Conservation (phyloP, 2,888 invertebrate species). For the Lepidocyrtoides sp. region DNA sequence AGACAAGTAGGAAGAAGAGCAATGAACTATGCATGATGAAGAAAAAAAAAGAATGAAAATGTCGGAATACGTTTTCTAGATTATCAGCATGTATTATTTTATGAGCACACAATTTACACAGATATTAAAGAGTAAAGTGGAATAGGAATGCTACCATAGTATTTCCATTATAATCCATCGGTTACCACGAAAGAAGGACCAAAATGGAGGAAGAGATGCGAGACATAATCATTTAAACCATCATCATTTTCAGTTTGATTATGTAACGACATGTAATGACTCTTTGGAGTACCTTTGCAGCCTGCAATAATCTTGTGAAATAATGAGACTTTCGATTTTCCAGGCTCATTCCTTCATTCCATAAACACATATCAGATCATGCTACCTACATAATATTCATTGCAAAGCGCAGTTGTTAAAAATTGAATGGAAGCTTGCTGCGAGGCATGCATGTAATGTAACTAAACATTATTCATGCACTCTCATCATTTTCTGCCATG, state of each 20-base stretch:
- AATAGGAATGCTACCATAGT: not conserved
- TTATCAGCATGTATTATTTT: conserved; percentile 10
- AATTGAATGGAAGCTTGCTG: conserved; percentile 1
- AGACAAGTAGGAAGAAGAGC: not conserved
- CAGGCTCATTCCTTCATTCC: conserved; percentile 6
- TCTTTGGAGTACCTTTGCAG: conserved; percentile 69
- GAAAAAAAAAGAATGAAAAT: conserved; percentile 21
- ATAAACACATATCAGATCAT: not conserved
- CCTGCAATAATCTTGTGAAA: conserved; percentile 32
- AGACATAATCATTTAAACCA: conserved; percentile 50
- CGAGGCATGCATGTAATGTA: conserved; percentile 2
- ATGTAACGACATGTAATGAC: conserved; percentile 79
- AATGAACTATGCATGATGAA: conserved; percentile 70
- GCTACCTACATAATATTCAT: no score
- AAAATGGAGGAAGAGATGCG: conserved; percentile 17
- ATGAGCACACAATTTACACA: not conserved
- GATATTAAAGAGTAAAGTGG: not conserved
- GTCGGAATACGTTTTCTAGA: conserved; percentile 41
- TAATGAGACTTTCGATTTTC: conserved; percentile 63
- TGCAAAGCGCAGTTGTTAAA: no score
- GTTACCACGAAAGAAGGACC: not conserved
- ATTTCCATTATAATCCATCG: not conserved
- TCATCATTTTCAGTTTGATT: conserved; percentile 76
- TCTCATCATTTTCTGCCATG: not conserved
- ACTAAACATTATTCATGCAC: not conserved